phyloP scores from a whole-genome alignment of 2,888 invertebrate genomes.

The Drosophila tanythrix region DNA sequence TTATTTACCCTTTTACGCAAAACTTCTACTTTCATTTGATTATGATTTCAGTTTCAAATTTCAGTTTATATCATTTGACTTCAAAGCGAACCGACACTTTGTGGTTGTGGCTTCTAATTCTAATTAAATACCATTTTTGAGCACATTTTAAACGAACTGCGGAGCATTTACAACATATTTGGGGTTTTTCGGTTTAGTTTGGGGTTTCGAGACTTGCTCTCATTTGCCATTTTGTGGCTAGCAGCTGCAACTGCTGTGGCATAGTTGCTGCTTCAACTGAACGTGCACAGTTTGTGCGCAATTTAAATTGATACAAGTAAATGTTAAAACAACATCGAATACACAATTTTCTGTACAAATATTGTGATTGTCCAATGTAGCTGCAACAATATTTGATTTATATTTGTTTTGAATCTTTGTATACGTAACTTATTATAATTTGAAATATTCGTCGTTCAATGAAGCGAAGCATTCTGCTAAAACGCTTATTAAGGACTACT shows the following conservation, averaged over 20 bases:
- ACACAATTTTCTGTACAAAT: background rate
- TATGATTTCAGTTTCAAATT: slow-evolving; percentile 27
- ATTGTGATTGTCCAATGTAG: background rate
- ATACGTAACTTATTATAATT: background rate
- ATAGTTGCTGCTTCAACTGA: background rate
- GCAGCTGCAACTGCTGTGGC: slow-evolving; percentile 22
- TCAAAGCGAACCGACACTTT: slow-evolving; percentile 40
- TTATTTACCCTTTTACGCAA: slow-evolving; percentile 3
- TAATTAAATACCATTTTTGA: slow-evolving; percentile 65
- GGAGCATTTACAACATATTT: slow-evolving; percentile 10
- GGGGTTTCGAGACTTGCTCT: slow-evolving; percentile 1
- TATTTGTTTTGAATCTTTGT: background rate
- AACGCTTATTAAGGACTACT: background rate
- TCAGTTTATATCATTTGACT: slow-evolving; percentile 21
- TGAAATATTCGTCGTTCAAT: background rate
- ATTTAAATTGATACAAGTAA: background rate
- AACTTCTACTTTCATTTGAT: slow-evolving; percentile 27
- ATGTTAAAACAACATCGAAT: slow-evolving; percentile 1
- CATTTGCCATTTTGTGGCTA: slow-evolving; percentile 24
- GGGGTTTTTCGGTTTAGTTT: slow-evolving; percentile 12
- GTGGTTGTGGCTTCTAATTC: slow-evolving; percentile 63
- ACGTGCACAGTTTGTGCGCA: background rate
- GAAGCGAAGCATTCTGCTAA: background rate
- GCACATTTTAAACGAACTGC: slow-evolving; percentile 20
- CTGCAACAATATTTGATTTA: background rate